Conservation (phyloP, 2,113 vertebrate species). For the Gymnorhina tibicen region DNA sequence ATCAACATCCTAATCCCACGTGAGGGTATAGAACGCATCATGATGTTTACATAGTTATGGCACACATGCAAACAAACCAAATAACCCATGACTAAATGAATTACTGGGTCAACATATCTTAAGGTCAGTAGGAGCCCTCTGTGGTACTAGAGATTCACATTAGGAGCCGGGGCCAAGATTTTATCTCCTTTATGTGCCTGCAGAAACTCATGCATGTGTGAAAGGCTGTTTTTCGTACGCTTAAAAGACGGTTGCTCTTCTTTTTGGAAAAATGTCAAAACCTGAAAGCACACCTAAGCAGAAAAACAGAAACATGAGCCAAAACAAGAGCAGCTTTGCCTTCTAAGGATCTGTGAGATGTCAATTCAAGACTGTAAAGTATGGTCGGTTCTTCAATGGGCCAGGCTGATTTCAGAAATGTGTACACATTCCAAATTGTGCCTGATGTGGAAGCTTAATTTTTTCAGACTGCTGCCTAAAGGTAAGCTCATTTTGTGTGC, state of each 20-base stretch:
- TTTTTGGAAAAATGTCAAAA: not conserved
- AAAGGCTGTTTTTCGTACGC: not conserved
- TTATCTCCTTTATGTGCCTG: not conserved
- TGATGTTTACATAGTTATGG: not conserved
- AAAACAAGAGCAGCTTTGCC: not conserved
- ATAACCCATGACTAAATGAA: not conserved
- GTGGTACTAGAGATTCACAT: not conserved
- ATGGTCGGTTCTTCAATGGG: not conserved
- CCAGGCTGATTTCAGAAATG: not conserved
- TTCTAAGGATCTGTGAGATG: not conserved
- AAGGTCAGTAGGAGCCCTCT: not conserved
- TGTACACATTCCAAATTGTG: accelerated
- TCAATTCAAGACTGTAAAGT: not conserved
- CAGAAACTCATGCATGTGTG: not conserved
- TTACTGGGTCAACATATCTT: not conserved
- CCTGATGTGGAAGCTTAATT: not conserved
- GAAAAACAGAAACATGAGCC: not conserved
- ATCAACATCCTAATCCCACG: not conserved
- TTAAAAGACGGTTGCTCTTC: not conserved
- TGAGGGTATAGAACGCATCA: not conserved
- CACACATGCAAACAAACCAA: not conserved
- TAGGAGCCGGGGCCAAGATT: not conserved
- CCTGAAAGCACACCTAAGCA: not conserved
- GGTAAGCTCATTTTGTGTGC: not conserved
- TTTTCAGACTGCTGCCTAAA: not conserved